Conservation (phyloP, 1,140 invertebrate species). For the Stratiolaelaps scimitus region DNA sequence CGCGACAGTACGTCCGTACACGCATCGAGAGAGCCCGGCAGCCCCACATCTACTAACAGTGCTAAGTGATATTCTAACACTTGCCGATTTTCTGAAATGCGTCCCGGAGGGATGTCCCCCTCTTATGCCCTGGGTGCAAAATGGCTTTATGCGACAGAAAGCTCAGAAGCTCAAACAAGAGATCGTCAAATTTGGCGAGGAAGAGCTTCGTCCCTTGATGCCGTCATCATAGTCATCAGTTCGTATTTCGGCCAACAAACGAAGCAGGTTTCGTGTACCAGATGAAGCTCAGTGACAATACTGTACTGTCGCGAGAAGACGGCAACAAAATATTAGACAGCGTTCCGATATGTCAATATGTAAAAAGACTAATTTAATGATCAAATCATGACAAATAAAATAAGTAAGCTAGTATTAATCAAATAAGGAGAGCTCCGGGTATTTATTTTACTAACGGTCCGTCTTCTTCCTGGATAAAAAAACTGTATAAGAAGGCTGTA, state of each 20-base stretch:
- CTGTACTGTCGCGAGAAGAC: no score
- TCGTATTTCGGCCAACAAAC: background rate
- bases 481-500: no score
- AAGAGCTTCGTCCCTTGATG: background rate
- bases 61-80: background rate
- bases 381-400: no score
- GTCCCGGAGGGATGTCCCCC: background rate
- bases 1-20: background rate
- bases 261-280: background rate
- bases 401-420: no score
- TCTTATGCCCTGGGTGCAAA: conserved; percentile 16
- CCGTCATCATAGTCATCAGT: background rate
- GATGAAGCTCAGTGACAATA: no score
- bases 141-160: conserved; percentile 10
- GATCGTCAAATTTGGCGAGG: background rate
- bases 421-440: no score
- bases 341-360: no score
- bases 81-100: conserved; percentile 19
- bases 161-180: conserved; percentile 15
- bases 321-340: no score
- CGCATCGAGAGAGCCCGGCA: background rate
- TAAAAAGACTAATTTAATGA: no score
- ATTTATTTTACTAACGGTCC: no score
- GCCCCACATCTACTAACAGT: conserved; percentile 9
- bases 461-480: no score